Conservation (phyloP, 2,888 invertebrate species). For the Uropetala carovei region DNA sequence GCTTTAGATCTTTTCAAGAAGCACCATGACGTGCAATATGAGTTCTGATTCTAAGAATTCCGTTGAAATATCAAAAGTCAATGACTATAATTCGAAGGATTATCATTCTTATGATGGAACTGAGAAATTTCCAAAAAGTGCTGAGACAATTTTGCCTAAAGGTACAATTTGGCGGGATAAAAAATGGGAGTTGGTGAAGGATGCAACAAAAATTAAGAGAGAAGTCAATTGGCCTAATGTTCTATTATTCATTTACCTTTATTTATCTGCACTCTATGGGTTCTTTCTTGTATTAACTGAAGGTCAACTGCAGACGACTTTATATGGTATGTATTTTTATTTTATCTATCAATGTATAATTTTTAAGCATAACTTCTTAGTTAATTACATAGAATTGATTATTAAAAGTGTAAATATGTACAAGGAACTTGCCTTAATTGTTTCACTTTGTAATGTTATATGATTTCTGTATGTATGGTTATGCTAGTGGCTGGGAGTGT, state of each 20-base stretch:
- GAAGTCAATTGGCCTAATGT: conserved; percentile 86
- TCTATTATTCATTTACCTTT: conserved; percentile 85
- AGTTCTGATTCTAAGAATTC: neutral
- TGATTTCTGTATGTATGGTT: no score
- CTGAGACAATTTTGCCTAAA: neutral
- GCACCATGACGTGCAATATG: neutral
- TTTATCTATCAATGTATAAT: neutral
- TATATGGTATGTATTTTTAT: conserved; percentile 77
- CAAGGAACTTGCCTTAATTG: no score
- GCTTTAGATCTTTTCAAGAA: neutral
- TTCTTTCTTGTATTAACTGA: conserved; percentile 79
- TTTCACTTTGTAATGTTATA: no score
- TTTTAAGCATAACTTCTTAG: neutral
- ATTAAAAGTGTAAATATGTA: no score
- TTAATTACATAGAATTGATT: no score
- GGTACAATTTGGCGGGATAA: neutral
- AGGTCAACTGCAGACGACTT: conserved; percentile 80
- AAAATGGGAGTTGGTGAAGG: neutral
- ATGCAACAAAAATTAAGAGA: conserved; percentile 73
- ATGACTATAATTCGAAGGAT: neutral
- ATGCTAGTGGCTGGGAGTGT: no score
- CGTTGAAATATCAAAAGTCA: neutral
- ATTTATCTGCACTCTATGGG: conserved; percentile 82
- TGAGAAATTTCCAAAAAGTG: neutral
- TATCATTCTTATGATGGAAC: neutral